Conservation (phyloP, 2,888 invertebrate genomes). For the Aleiodes leptofemur region DNA sequence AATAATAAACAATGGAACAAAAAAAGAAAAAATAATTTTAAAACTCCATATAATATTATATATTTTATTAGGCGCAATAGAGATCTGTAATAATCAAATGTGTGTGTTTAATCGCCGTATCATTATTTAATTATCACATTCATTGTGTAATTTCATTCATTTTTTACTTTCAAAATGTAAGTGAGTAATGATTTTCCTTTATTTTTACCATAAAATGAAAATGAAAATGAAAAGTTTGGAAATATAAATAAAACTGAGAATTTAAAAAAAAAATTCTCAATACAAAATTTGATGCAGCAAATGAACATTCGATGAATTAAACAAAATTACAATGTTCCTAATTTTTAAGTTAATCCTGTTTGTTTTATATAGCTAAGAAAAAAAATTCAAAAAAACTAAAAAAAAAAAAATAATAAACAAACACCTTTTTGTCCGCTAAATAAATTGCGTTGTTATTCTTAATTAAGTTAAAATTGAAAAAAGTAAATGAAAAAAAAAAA, state of each 20-base stretch:
- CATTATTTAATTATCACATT: conserved; percentile 12
- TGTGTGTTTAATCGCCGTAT: conserved; percentile 53
- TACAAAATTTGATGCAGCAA: conserved; percentile 8
- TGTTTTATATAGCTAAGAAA: conserved; percentile 37
- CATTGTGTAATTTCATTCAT: not conserved
- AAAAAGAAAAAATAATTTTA: conserved; percentile 6
- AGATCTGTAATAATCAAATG: conserved; percentile 52
- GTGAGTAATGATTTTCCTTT: too few relatives aligned
- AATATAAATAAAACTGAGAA: too few relatives aligned
- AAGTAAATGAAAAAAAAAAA: not conserved
- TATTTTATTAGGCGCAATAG: conserved; percentile 52
- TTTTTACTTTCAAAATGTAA: not conserved
- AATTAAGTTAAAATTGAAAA: not conserved
- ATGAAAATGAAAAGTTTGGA: too few relatives aligned
- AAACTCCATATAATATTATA: conserved; percentile 44
- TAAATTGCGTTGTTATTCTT: conserved; percentile 40
- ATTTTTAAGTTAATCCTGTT: conserved; percentile 36
- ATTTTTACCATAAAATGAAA: too few relatives aligned
- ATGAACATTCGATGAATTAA: conserved; percentile 25
- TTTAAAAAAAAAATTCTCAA: not conserved
- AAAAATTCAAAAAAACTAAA: not conserved
- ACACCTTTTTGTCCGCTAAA: conserved; percentile 62
- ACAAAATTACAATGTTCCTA: conserved; percentile 32
- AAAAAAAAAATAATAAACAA: conserved; percentile 62
- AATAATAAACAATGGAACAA: conserved; percentile 2